Base-by-base conservation (phyloP, 2,888 invertebrate genomes). In the Xylophagus ater region DNA sequence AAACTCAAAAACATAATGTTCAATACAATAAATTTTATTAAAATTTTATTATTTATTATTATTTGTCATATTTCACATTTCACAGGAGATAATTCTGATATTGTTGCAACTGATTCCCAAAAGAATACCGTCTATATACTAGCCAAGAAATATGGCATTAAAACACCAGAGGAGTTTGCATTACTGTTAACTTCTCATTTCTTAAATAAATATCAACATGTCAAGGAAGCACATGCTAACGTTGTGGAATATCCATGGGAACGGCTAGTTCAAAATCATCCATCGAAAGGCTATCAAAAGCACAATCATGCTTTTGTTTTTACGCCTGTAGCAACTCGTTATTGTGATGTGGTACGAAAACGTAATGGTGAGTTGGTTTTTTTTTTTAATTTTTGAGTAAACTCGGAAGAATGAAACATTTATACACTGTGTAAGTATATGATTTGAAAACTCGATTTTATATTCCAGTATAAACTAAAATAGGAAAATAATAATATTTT, bases 91-190 rank as follows among this genome's bases (percentile, higher is more conserved):
- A 86, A 86, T 56, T 72, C 76, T 35, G 81, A 82, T 54, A 79
- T 86, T 43, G 78, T 86, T 13, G 84, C 84, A 9, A 85, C 85
- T 1, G 85, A 85, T 55, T 79, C 83, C 1, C 85, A 85, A 58
- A 85, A 85, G 64, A 86, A 86, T 56, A 84, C 83, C 2, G 78
- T 85, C 24, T 85, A 83, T 56, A 61, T 85, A 25, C 59, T 85
- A 49, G 85, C 85, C 6, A 84, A 83, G 56, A 80, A 82, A 53
- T 69, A 79, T 55, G 85, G 84, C 34, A 74, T 85, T 20, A 75
- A 76, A 50, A 77, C 78, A 18, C 81, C 83, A 0, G 86, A 86
- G 59, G 77, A 78, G 52, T 86, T 85, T 57, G 84, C 76, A 2
- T 66, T 82, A 14, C 62, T 80, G n/a, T 69, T 85, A 13, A 76